Percentiles rank a stretch among this genome's conserved stretches.
phyloP scores from a whole-genome alignment of 2,888 invertebrate species.

The Ecdyonurus torrentis region DNA sequence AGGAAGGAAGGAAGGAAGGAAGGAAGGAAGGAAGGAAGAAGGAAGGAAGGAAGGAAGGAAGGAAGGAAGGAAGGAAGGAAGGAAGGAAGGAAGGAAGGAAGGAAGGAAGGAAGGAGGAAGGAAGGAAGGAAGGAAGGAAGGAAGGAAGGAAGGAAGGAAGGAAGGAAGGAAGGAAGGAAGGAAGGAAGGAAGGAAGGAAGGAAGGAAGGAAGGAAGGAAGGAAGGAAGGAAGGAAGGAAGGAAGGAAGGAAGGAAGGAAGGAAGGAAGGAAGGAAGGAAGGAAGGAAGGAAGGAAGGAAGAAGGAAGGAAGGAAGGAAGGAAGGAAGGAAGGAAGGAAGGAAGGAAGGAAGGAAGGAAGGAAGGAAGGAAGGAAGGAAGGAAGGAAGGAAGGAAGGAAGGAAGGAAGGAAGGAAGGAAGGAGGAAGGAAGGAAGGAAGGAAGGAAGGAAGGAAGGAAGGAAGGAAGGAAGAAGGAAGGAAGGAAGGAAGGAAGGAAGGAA shows the following conservation, averaged over 20 bases:
- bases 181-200: conserved; percentile 7
- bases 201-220: conserved; percentile 8
- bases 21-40: background rate
- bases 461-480: background rate
- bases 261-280: too few species aligned
- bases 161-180: conserved; percentile 7
- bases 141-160: conserved; percentile 6
- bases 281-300: background rate
- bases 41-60: conserved; percentile 6
- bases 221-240: conserved; percentile 6
- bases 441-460: background rate
- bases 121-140: conserved; percentile 7
- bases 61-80: conserved; percentile 7
- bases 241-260: too few species aligned
- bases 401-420: background rate
- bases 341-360: background rate
- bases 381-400: background rate
- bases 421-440: background rate
- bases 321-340: background rate
- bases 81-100: conserved; percentile 7
- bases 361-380: background rate
- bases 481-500: background rate
- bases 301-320: background rate
- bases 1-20: conserved; percentile 6
- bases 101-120: conserved; percentile 7